These are phyloP conservation scores for Stichopus chloronotus DNA, from an alignment of 35 echinoderm and acorn worm species.

Conservation along the genomic window DNA sequence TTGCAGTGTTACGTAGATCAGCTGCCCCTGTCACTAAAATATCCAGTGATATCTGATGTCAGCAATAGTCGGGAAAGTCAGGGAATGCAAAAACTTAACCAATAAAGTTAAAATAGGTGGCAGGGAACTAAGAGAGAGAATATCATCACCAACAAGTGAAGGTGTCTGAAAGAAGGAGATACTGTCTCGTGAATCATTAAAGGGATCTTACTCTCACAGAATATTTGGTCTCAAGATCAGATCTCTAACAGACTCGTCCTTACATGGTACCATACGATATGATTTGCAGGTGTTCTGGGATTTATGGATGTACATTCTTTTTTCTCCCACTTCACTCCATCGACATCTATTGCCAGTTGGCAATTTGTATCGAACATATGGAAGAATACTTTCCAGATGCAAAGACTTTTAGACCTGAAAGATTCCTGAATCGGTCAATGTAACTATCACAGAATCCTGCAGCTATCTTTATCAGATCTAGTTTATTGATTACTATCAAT, in stretches of 20 bases:
- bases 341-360: not conserved
- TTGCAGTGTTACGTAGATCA: too few relatives aligned
- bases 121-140: too few relatives aligned
- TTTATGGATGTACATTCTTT: not conserved
- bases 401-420: not conserved
- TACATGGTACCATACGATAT: not conserved
- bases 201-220: not conserved
- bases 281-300: not conserved
- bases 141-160: too few relatives aligned
- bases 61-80: too few relatives aligned
- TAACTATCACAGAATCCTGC: too few relatives aligned
- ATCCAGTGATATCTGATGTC: too few relatives aligned
- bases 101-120: too few relatives aligned
- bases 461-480: too few relatives aligned
- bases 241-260: not conserved
- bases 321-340: not conserved
- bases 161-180: not conserved
- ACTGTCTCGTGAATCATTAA: not conserved
- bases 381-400: not conserved
- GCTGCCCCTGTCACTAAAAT: too few relatives aligned
- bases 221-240: not conserved
- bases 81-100: too few relatives aligned
- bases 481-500: too few relatives aligned
- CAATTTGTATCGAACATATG: not conserved
- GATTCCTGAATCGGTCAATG: not conserved